Evolutionary conservation across 2,888 invertebrate species (phyloP).

Genomic region (Pegoplata infirma): DNA sequence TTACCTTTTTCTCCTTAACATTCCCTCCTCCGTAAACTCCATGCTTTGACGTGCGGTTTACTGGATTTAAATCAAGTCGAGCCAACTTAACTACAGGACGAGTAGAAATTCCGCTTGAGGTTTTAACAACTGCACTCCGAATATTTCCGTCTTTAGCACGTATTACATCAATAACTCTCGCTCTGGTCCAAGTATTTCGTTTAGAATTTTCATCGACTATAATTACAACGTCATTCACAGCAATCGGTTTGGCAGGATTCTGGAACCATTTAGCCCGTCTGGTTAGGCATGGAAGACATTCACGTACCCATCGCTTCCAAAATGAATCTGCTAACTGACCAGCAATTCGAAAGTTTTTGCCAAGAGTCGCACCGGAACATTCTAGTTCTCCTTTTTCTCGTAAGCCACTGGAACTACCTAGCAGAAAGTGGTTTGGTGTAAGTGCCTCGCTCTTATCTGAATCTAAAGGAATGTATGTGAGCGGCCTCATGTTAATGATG

Average conservation of each 20-base stretch:
- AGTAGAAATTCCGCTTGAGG: background rate
- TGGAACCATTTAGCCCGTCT: constrained; percentile 8
- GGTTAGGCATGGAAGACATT: background rate
- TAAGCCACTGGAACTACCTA: background rate
- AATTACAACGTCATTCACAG: background rate
- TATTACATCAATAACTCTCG: background rate
- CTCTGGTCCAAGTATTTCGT: background rate
- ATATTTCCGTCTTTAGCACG: background rate
- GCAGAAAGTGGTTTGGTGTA: background rate
- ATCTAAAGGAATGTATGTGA: constrained; percentile 57
- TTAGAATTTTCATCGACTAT: background rate
- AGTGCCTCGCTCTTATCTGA: background rate
- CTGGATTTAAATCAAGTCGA: too few relatives aligned
- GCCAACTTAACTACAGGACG: background rate
- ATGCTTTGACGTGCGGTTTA: too few relatives aligned
- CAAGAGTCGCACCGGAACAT: background rate
- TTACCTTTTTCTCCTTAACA: too few relatives aligned
- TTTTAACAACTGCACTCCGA: background rate
- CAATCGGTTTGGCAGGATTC: background rate
- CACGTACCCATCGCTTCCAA: background rate
- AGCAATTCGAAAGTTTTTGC: background rate
- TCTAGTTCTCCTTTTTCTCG: background rate
- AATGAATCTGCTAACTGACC: background rate
- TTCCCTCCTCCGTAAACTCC: too few relatives aligned
- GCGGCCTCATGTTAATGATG: constrained; percentile 44